Evolutionary conservation across 2,888 invertebrate genomes (phyloP).

Genomic region (Panzeria rudis): DNA sequence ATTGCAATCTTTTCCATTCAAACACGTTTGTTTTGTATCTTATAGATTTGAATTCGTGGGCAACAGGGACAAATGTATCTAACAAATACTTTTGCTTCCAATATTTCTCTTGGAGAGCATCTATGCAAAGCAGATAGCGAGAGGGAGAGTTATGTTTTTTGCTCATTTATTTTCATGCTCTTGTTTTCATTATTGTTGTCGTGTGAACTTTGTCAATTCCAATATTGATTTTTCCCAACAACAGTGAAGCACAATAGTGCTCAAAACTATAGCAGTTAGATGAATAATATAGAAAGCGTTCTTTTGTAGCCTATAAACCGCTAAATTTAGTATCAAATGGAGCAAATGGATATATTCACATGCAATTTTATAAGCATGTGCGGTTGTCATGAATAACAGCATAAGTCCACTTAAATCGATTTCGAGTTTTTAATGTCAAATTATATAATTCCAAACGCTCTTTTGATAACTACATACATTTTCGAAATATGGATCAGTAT

Average conservation of each 20-base stretch:
- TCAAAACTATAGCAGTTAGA: conserved; percentile 27
- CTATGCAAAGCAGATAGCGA: conserved; percentile 20
- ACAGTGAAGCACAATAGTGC: conserved; percentile 7
- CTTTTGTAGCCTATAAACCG: not conserved
- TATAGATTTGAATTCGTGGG: conserved; percentile 41
- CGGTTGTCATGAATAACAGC: too few species aligned
- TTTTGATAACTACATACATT: too few species aligned
- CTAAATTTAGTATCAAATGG: too few species aligned
- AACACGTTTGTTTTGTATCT: conserved; percentile 54
- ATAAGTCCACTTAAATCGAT: too few species aligned
- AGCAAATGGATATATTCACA: too few species aligned
- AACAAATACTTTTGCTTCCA: conserved; percentile 56
- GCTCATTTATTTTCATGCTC: conserved; percentile 40
- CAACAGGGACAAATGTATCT: conserved; percentile 59
- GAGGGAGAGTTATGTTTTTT: conserved; percentile 1
- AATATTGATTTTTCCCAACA: conserved; percentile 67
- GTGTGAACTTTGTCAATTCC: conserved; percentile 58
- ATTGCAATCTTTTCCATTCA: conserved; percentile 51
- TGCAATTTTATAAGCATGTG: too few species aligned
- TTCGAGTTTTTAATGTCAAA: too few species aligned
- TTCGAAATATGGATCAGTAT: too few species aligned
- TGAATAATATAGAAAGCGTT: not conserved
- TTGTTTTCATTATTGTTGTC: conserved; percentile 45
- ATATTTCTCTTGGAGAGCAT: conserved; percentile 27
- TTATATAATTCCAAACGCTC: too few species aligned